phyloP scores from a whole-genome alignment of 2,797 vertebrate species.

The Natrix natrix region DNA sequence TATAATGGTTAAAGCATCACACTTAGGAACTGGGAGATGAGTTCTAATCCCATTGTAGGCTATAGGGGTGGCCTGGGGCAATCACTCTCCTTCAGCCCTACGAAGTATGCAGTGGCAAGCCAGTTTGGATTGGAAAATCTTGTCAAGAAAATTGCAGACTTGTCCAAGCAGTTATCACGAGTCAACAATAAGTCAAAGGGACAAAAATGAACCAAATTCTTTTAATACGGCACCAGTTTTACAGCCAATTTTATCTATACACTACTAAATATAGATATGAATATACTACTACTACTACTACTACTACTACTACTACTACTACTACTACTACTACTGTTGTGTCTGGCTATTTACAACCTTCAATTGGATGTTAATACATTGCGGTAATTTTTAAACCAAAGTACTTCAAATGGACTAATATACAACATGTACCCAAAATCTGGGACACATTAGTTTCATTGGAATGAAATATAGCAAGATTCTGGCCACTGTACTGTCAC shows the following conservation, averaged over 20 bases:
- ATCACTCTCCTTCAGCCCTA: not conserved
- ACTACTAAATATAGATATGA: not conserved
- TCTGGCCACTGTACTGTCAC: no score
- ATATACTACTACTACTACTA: no score
- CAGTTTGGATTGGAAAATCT: not conserved
- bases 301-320: no score
- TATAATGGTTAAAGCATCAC: not conserved
- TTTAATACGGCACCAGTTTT: not conserved
- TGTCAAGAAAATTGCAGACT: not conserved
- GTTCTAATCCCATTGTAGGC: not conserved
- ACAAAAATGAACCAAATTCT: not conserved
- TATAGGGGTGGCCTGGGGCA: not conserved
- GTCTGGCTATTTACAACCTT: no score
- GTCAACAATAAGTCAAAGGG: not conserved
- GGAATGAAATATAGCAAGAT: no score
- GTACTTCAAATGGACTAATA: no score
- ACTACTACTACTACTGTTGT: no score
- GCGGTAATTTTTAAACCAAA: no score
- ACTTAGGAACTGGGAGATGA: not conserved
- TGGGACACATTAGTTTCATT: no score
- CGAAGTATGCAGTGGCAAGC: not conserved
- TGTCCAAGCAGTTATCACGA: not conserved
- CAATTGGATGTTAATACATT: no score
- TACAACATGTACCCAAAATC: no score
- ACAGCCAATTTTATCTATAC: not conserved